Conservation (phyloP, 2,113 vertebrate species). For the Podocnemis expansa region DNA sequence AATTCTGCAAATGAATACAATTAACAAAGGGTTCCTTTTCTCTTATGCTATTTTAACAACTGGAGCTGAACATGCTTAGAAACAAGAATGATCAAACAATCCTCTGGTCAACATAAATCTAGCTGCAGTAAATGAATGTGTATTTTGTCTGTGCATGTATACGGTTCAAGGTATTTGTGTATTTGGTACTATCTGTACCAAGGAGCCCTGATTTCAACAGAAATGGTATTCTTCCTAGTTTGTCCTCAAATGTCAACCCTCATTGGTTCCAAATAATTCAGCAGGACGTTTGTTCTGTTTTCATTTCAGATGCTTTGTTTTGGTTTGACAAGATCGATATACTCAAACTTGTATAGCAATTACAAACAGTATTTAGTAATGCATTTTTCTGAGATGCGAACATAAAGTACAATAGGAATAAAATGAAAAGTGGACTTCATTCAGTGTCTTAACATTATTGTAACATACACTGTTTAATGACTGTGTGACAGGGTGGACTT, state of each 20-base stretch:
- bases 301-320: neutral
- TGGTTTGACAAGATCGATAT: neutral
- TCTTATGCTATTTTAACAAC: constrained; percentile 7
- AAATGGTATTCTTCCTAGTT: fast-evolving
- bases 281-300: neutral
- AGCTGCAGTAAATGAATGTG: neutral
- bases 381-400: neutral
- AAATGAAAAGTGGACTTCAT: neutral
- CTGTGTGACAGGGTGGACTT: no score
- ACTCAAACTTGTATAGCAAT: neutral
- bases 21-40: neutral
- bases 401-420: neutral
- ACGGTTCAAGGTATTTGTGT: neutral
- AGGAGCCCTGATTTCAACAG: neutral
- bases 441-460: neutral
- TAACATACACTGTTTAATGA: neutral
- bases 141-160: neutral
- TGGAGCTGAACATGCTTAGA: neutral
- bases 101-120: neutral
- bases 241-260: neutral
- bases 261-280: neutral
- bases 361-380: fast-evolving
- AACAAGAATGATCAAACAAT: neutral
- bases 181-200: neutral
- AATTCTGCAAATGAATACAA: neutral